Conservation (phyloP, 2,888 invertebrate species). For the Pharmacophagus antenor region DNA sequence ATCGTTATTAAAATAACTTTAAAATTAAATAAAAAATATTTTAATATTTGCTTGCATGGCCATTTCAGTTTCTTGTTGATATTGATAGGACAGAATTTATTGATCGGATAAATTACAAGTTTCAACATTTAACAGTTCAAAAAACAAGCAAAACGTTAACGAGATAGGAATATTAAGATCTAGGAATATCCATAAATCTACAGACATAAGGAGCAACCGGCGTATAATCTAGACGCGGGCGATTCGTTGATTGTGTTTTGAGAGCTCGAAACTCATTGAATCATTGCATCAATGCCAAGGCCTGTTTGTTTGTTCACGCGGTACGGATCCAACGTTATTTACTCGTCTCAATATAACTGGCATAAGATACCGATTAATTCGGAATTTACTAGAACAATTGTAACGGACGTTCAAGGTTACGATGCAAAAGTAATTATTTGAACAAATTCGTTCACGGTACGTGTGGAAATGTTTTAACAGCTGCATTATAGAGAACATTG, state of each 20-base stretch:
- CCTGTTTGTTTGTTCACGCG: conserved; percentile 21
- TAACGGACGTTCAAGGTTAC: not conserved
- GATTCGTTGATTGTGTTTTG: not conserved
- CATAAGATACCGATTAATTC: not conserved
- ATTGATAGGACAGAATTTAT: no score
- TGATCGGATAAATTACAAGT: no score
- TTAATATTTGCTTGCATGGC: not conserved
- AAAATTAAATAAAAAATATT: not conserved
- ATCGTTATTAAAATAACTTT: no score
- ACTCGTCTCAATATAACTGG: not conserved
- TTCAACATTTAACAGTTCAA: not conserved
- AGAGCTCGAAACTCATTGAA: conserved; percentile 6
- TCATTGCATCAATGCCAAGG: conserved; percentile 15
- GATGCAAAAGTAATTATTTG: no score
- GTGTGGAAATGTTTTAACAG: no score
- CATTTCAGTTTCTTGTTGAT: not conserved
- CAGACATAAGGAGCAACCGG: conserved; percentile 14
- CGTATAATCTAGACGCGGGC: not conserved
- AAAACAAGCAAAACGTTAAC: not conserved
- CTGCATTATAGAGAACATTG: no score
- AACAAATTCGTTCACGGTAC: not conserved
- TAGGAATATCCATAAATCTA: not conserved
- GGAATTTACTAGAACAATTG: not conserved
- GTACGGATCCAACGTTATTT: conserved; percentile 10
- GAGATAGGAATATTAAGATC: not conserved